Base-by-base conservation (phyloP, 2,888 invertebrate species). In the Watsonalla cultraria region DNA sequence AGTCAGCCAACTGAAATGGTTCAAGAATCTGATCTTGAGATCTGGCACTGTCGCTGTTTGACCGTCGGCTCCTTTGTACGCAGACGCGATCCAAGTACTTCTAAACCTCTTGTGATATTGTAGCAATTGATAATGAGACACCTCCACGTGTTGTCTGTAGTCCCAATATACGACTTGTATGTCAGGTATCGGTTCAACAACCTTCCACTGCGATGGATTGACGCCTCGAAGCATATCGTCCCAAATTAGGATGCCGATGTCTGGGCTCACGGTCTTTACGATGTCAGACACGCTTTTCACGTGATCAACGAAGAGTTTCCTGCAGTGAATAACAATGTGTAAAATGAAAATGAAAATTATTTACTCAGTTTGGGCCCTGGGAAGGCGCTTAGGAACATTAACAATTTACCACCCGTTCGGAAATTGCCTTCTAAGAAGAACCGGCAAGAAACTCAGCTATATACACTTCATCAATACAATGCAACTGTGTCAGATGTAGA, bases 1-100 rank as follows among this genome's bases (percentile, higher is more conserved):
- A 34, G 90, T 87, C 71, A 96, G 75, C 96, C 97, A 97, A 7
- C 92, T 90, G 48, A 92, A 87, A 74, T 96, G 93, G 74, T 97
- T 97, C 51, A 92, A 89, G 52, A 95, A 84, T 68, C 97, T 95
- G 52, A 93, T 90, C 2, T 82, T 84, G 4, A 93, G 80, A 56
- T 93, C 85, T 0, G 94, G 93, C 0, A 93, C 74, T 15, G 89
- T 88, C 54, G 91, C 84, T 5, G 80, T 80, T 0, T 74, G 73
- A 0, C 92, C 92, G 48, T 93, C 93, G 0, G 94, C 94, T 0
- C 97, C 97, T 89, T 97, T 97, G 72, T 94, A 97, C 0, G 97
- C 96, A 56, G 96, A 94, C 0, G 96, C 96, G 47, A 95, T 91
- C 96, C 97, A 97, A 24, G 96, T 85, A 45, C 92, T 91, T 2